phyloP scores from a whole-genome alignment of 1,140 invertebrate species.

The Goniozus legneri region DNA sequence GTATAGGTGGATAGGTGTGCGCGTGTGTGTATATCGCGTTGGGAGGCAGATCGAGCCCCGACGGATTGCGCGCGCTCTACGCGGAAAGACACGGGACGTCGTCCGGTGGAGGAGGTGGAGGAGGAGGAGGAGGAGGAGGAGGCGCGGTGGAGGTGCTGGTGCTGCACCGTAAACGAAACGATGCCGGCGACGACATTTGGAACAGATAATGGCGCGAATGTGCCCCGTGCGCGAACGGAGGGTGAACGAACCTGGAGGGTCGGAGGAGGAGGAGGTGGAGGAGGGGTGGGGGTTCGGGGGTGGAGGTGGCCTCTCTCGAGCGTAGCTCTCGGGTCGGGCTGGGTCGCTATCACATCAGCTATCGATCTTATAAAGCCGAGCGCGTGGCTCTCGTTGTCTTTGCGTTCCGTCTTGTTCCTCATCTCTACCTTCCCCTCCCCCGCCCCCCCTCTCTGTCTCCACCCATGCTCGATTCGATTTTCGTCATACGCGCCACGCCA shows the following conservation, averaged over 20 bases:
- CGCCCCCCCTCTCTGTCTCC: slow-evolving; percentile 6
- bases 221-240: slow-evolving; percentile 51
- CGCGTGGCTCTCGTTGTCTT: slow-evolving; percentile 9
- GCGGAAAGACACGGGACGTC: too few relatives aligned
- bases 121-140: neutral
- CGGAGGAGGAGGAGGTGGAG: slow-evolving; percentile 6
- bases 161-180: slow-evolving; percentile 48
- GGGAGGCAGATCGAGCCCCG: too few relatives aligned
- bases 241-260: neutral
- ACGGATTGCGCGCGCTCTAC: too few relatives aligned
- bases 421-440: neutral
- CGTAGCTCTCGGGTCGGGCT: slow-evolving; percentile 37
- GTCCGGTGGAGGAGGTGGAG: slow-evolving; percentile 5
- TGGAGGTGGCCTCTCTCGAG: too few relatives aligned
- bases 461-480: slow-evolving; percentile 15
- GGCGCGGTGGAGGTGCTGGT: slow-evolving; percentile 21
- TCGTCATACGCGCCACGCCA: too few relatives aligned
- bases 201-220: slow-evolving; percentile 55
- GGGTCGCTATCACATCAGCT: slow-evolving; percentile 49
- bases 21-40: too few relatives aligned
- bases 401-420: slow-evolving; percentile 6
- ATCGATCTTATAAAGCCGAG: slow-evolving; percentile 49
- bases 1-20: too few relatives aligned
- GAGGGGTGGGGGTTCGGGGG: neutral
- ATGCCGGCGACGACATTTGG: slow-evolving; percentile 52